Percentiles rank a stretch among this genome's conserved stretches.
These are phyloP conservation scores for Dryocosmus kuriphilus DNA, from an alignment of 2,888 invertebrate species.

Conservation along the genomic window DNA sequence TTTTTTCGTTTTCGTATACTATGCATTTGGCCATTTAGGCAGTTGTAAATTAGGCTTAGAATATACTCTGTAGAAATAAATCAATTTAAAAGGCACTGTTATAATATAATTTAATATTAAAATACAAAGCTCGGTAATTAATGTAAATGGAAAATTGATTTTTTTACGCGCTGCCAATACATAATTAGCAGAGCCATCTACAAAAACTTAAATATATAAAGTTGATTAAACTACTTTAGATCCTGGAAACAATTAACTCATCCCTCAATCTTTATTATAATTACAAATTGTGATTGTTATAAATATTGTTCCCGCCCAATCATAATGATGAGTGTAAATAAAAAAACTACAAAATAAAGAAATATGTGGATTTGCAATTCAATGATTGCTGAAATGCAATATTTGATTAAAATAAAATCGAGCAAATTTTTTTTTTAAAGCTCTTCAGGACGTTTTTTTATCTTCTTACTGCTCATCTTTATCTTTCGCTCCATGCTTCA, in stretches of 20 bases:
- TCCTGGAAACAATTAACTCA: background rate
- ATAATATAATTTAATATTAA: too few relatives aligned
- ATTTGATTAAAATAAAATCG: constrained; percentile 20
- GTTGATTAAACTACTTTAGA: background rate
- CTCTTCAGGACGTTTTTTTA: constrained; percentile 15
- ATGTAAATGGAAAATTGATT: constrained; percentile 44
- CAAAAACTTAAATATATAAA: constrained; percentile 21
- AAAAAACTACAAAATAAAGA: constrained; percentile 1
- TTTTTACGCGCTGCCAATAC: constrained; percentile 22
- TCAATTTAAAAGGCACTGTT: too few relatives aligned
- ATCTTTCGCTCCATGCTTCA: constrained; percentile 99
- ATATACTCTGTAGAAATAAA: too few relatives aligned
- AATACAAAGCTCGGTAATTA: too few relatives aligned
- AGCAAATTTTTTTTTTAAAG: background rate
- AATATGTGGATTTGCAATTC: constrained; percentile 21
- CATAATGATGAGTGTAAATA: constrained; percentile 1
- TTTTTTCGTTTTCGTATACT: too few relatives aligned
- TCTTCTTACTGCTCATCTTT: constrained; percentile 91
- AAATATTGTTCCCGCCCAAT: constrained; percentile 9
- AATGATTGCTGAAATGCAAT: constrained; percentile 25
- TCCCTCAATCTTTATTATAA: background rate
- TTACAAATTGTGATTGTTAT: background rate
- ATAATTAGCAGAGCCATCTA: background rate
- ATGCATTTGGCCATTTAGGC: too few relatives aligned
- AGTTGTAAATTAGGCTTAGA: too few relatives aligned